Conservation (phyloP, 2,113 vertebrate genomes). For the Xiphophorus couchianus region DNA sequence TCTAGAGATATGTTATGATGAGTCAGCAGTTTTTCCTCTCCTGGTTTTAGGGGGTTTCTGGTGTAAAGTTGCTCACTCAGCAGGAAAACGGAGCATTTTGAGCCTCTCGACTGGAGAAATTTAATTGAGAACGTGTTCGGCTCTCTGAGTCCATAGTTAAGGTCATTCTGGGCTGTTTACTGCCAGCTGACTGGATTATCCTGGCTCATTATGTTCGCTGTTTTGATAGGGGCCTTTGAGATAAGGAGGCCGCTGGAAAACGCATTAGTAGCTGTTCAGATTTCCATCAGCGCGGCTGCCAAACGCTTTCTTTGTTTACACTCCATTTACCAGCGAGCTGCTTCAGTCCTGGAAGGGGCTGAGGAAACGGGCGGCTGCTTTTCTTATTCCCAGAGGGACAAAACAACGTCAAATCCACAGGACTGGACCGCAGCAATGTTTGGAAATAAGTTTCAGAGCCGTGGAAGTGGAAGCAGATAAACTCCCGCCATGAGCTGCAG, state of each 20-base stretch:
- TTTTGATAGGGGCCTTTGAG: slow-evolving; percentile 62
- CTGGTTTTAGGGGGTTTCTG: background rate
- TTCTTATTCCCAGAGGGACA: background rate
- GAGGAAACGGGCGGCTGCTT: slow-evolving; percentile 12
- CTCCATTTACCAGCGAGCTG: slow-evolving; percentile 52
- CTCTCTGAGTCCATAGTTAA: background rate
- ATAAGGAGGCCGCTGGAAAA: slow-evolving; percentile 63
- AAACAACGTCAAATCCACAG: background rate
- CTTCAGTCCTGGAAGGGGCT: slow-evolving; percentile 41
- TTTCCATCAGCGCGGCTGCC: slow-evolving; percentile 60
- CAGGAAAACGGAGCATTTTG: background rate
- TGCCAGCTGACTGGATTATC: background rate
- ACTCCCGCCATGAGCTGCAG: background rate
- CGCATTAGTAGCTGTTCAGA: slow-evolving; percentile 58
- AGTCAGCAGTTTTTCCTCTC: background rate
- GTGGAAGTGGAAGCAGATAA: background rate
- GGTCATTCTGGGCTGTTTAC: background rate
- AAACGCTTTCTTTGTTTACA: slow-evolving; percentile 59
- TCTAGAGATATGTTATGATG: background rate
- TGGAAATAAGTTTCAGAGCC: background rate
- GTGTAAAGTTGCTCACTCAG: background rate
- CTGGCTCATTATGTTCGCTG: background rate
- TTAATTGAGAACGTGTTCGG: background rate
- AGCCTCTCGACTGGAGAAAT: background rate
- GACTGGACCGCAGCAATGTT: background rate